Evolutionary conservation across 2,888 invertebrate genomes (phyloP), one percentile per base, ranked within the genome.

Genomic region (Hirudinaria manillensis): DNA sequence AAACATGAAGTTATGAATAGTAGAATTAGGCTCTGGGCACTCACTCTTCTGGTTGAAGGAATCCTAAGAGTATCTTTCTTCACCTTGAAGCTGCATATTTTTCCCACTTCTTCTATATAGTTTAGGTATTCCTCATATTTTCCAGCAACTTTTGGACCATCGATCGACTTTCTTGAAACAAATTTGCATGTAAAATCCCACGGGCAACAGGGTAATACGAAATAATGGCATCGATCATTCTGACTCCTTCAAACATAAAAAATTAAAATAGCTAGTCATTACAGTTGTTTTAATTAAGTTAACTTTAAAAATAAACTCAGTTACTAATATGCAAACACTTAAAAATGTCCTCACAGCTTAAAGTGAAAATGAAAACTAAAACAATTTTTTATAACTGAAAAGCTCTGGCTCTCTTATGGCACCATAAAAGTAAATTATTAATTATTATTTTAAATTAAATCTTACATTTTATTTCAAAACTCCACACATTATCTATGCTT

Each of bases 121-220:
- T 84, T 82, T 32, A 88, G 80, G 80, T 89, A 89, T 27, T 85
- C 83, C 10, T 84, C 88, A 83, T 96, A 96, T 78, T 91, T 90
- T n/a, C 36, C 34, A n/a, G 36, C 32, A 7, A n/a, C 34, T 10
- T 24, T 68, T 24, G 32, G n/a, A 13, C n/a, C 68, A n/a, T 34
- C 21, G 16, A 1, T 3, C 27, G 10, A 34, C 36, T 34, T n/a
- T n/a, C 79, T 88, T 86, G 65, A 92, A 87, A 83, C 90, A 90
- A 86, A 96, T 87, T 94, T 95, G 0, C 93, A 92, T 84, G 91
- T 90, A 83, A 98, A 94, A 83, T 96, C 94, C 85, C 89, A 94
- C 0, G 93, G 90, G 85, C 99, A 99, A 84, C 99, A 99, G 0
- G 99, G 99, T 21, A 99, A 87, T 1, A 98, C 86, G 83, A 98